phyloP scores from a whole-genome alignment of 2,797 vertebrate species.

The Todus mexicanus region DNA sequence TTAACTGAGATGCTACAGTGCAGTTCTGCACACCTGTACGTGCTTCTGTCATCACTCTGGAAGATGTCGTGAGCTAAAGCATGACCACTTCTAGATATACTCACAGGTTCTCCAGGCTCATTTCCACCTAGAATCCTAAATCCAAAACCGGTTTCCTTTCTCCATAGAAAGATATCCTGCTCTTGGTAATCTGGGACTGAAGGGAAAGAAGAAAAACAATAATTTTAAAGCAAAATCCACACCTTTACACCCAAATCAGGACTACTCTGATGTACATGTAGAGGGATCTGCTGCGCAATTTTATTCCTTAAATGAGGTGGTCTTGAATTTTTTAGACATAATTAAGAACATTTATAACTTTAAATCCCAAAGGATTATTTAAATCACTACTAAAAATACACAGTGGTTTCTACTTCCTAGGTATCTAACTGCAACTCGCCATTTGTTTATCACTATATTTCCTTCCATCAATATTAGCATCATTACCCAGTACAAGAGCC shows the following conservation, averaged over 20 bases:
- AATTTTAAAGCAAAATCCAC: neutral
- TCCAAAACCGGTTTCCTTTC: constrained; percentile 98
- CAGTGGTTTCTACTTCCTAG: neutral
- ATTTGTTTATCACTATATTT: constrained; percentile 8
- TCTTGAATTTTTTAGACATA: neutral
- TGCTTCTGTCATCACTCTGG: neutral
- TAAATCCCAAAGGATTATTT: neutral
- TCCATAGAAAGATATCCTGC: constrained; percentile 99
- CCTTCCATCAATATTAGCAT: constrained; percentile 7
- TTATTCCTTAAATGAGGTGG: neutral
- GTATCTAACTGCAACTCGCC: neutral
- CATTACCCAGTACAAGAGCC: neutral
- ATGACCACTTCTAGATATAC: constrained; percentile 38
- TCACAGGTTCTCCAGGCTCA: constrained; percentile 96
- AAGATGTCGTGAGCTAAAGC: neutral
- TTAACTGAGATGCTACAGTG: neutral
- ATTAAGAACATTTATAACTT: neutral
- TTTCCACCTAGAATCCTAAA: constrained; percentile 99
- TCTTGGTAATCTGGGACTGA: constrained; percentile 98
- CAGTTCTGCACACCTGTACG: neutral
- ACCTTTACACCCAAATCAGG: neutral
- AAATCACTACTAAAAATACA: neutral
- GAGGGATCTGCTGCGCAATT: neutral
- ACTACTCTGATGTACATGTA: neutral
- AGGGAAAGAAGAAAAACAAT: constrained; percentile 1